phyloP scores from a whole-genome alignment of 2,888 invertebrate species.

The Alentia gelatinosa region DNA sequence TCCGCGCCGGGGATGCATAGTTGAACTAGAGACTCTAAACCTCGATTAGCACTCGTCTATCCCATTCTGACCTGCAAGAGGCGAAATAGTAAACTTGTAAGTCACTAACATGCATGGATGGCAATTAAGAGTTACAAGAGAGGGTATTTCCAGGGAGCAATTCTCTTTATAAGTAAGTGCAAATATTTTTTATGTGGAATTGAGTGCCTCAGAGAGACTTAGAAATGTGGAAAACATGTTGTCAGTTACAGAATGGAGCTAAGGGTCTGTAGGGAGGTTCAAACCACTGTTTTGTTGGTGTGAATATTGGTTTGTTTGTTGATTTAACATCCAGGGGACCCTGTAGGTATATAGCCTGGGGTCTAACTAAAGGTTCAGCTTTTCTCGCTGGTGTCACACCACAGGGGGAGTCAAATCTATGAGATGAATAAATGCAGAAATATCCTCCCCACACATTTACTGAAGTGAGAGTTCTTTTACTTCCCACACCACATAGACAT shows the following conservation, averaged over 20 bases:
- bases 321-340: no score
- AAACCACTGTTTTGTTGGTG: no score
- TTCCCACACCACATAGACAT: no score
- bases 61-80: slow-evolving; percentile 29
- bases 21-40: neutral
- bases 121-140: neutral
- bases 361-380: no score
- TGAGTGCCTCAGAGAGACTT: neutral
- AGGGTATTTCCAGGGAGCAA: neutral
- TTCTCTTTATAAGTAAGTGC: neutral
- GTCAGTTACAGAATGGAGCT: neutral
- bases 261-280: no score
- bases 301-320: no score
- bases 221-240: neutral
- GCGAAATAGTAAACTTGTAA: neutral
- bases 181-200: neutral
- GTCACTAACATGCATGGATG: neutral
- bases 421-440: no score
- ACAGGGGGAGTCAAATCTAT: no score
- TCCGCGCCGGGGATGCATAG: neutral
- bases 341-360: no score
- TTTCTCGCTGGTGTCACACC: no score
- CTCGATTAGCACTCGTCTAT: neutral
- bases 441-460: no score
- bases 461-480: no score